Evolutionary conservation across 2,888 invertebrate species (phyloP).

Genomic region (Drosophila nr. fundita): DNA sequence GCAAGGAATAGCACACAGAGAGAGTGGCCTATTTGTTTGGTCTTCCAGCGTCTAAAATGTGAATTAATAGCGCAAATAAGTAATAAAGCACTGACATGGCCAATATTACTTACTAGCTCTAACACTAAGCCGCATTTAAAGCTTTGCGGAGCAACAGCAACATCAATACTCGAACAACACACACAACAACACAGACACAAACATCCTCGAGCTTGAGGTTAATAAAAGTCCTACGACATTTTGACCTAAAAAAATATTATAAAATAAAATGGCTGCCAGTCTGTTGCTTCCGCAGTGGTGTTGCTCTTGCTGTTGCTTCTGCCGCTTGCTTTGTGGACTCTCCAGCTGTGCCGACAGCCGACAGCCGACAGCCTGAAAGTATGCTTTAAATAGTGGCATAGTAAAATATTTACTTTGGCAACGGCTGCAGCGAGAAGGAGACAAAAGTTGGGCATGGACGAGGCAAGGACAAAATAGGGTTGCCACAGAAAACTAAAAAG

Average conservation of each 20-base stretch:
- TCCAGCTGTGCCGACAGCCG: conserved; percentile 64
- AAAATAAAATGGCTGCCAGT: conserved; percentile 75
- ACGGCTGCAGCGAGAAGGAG: conserved; percentile 48
- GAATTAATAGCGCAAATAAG: conserved; percentile 36
- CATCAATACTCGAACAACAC: conserved; percentile 26
- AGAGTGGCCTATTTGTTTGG: neutral
- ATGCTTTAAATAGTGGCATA: conserved; percentile 78
- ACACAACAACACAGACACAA: conserved; percentile 10
- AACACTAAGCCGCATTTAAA: conserved; percentile 68
- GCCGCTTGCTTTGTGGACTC: conserved; percentile 40
- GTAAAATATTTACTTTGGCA: conserved; percentile 79
- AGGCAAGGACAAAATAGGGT: conserved; percentile 38
- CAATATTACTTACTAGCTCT: conserved; percentile 50
- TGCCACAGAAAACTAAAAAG: conserved; percentile 55
- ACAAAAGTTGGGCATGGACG: conserved; percentile 9
- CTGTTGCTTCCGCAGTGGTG: conserved; percentile 62
- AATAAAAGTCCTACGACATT: conserved; percentile 80
- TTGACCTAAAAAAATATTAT: conserved; percentile 79
- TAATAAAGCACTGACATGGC: conserved; percentile 42
- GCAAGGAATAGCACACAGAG: no score
- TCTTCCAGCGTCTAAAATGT: neutral
- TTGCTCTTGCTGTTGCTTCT: conserved; percentile 33
- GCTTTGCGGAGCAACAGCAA: conserved; percentile 35
- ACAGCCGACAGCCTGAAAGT: conserved; percentile 66
- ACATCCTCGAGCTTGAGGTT: conserved; percentile 57